Evolutionary conservation across 2,113 vertebrate species (phyloP), one percentile per base, ranked within the genome.

Genomic region (Austrofundulus limnaeus): DNA sequence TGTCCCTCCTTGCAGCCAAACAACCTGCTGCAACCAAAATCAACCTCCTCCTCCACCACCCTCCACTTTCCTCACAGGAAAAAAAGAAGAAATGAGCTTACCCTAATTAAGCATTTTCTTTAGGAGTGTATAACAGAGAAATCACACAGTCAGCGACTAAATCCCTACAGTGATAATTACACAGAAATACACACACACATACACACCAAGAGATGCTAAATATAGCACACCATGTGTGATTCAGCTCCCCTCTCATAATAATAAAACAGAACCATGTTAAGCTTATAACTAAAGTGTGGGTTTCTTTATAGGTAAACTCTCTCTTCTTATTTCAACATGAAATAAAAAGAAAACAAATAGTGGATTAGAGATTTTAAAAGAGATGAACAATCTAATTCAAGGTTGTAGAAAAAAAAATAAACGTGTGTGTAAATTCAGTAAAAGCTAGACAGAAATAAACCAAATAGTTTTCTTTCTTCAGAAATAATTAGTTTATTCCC

Each of bases 131-230:
- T 83, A 77, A 75, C 74, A 84, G 78, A 69, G 54, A 54, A 78
- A 68, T 78, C 54, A 75, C 74, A 69, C 58, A 41, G 67, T 72
- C 57, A 61, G 52, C 52, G 49, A 66, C 56, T 57, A 66, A 76
- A 66, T 87, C 89, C 87, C 83, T 12, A 42, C 60, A 74, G 88
- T 81, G 82, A 82, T 85, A 88, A 88, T 89, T 85, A 68, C 69
- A 48, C 70, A 49, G 48, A 72, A 38, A 68, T 45, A 56, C 41
- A 83, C 55, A 75, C n/a, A n/a, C 64, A 66, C 41, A 65, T 45
- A 61, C 72, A 66, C 50, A 66, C 38, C 39, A 21, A 19, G 71
- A 56, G 48, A 75, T 56, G 66, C 76, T 85, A 82, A 79, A 81
- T 72, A 84, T 84, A 85, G 61, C 8, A 0, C 48, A 50, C 53